phyloP scores from a whole-genome alignment of 2,113 vertebrate genomes.

The Bufo gargarizans region DNA sequence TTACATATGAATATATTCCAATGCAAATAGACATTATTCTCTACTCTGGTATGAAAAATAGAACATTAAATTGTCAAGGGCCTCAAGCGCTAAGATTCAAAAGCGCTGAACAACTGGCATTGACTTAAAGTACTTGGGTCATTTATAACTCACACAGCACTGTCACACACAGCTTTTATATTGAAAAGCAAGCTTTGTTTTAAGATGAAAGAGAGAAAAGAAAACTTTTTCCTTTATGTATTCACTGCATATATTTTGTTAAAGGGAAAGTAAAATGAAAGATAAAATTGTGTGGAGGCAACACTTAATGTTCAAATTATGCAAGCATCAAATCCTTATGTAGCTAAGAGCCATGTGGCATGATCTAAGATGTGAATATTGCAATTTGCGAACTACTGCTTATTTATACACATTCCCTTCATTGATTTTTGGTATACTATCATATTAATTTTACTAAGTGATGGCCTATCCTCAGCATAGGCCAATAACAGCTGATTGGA shows the following conservation, averaged over 20 bases:
- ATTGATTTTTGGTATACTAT: background rate
- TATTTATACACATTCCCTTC: background rate
- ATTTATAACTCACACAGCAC: slow-evolving; percentile 24
- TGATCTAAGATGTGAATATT: background rate
- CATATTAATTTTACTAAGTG: background rate
- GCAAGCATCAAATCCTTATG: background rate
- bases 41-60: slow-evolving; percentile 5
- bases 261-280: background rate
- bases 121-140: slow-evolving; percentile 9
- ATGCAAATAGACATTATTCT: slow-evolving; percentile 10
- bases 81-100: background rate
- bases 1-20: slow-evolving; percentile 27
- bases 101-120: slow-evolving; percentile 6
- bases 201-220: background rate
- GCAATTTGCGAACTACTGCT: background rate
- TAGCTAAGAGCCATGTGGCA: background rate
- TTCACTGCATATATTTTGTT: background rate
- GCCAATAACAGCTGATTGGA: no score
- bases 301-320: background rate
- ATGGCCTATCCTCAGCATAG: no score
- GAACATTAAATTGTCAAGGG: slow-evolving; percentile 28
- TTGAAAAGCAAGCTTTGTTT: background rate
- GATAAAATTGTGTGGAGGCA: background rate
- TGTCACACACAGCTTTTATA: background rate
- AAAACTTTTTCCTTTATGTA: background rate